Base-by-base conservation (phyloP, 1,140 invertebrate species). In the Drosophila prosaltans region DNA sequence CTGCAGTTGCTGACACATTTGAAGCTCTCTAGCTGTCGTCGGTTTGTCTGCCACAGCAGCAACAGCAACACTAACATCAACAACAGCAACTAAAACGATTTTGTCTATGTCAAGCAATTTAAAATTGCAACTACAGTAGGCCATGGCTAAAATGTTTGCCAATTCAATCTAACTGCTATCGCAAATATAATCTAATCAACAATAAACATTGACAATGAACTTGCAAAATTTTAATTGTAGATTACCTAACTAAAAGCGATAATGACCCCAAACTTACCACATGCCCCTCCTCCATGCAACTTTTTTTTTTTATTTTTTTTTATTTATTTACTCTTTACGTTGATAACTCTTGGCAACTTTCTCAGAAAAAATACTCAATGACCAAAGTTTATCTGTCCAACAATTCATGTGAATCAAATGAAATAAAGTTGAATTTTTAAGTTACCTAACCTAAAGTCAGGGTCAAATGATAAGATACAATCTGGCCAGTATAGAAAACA, bases 1-100 rank as follows among this genome's bases (percentile, higher is more conserved):
- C 24, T 54, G 32, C 67, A 40, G 67, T 62, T 66, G 65, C 69
- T 71, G 36, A 3, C 43, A 28, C 51, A 70, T 26, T 58, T 64
- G 58, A 51, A 51, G 21, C 45, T 24, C 45, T 51, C 21, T 9
- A 26, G 60, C 28, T 69, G 72, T 67, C 68, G 67, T 83, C 69
- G 60, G 10, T 39, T 58, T 80, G 81, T 82, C 79, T 81, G 79
- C 48, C 24, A 45, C 60, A 55, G 45, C 45, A 48, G 45, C 45
- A 48, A 48, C 45, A 32, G 28, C 58, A 39, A 36, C 32, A 36
- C 6, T 36, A 36, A 36, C 32, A 36, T 5, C 32, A 36, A 5
- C 32, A 36, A 32, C 16, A 32, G 4, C 45, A 16, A n/a, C 21
- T 48, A 10, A 28, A 66, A 32, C 10, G 45, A 36, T 36, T 36